Conservation (phyloP, 2,797 vertebrate genomes). For the Nothura maculosa region DNA sequence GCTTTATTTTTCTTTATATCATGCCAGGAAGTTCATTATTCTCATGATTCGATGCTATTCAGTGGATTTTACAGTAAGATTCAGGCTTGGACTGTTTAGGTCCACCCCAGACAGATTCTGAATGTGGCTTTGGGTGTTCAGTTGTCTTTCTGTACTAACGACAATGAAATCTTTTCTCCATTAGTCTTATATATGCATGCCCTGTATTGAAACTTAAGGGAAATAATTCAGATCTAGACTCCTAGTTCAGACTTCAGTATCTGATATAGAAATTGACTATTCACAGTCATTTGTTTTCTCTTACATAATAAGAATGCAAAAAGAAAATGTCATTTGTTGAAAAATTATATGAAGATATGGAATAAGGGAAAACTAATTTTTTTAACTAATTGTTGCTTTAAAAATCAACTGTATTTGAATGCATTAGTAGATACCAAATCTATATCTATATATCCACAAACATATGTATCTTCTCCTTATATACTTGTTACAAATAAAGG, state of each 20-base stretch:
- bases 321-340: neutral
- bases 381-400: neutral
- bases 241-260: neutral
- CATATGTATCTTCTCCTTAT: neutral
- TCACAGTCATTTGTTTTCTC: conserved; percentile 26
- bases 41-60: conserved; percentile 5
- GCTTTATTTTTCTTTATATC: neutral
- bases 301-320: neutral
- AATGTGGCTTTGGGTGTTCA: conserved; percentile 22
- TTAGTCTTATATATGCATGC: conserved; percentile 26
- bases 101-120: neutral
- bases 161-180: conserved; percentile 6
- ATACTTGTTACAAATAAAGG: neutral
- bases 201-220: conserved; percentile 15
- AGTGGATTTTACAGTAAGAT: neutral
- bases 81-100: neutral
- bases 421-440: neutral
- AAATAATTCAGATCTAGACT: neutral
- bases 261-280: conserved; percentile 6
- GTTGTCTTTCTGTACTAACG: conserved; percentile 3
- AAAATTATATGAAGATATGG: neutral
- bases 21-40: neutral
- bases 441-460: neutral
- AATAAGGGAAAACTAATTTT: neutral
- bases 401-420: neutral